Base-by-base conservation (phyloP, 2,888 invertebrate species). In the Lypha dubia region DNA sequence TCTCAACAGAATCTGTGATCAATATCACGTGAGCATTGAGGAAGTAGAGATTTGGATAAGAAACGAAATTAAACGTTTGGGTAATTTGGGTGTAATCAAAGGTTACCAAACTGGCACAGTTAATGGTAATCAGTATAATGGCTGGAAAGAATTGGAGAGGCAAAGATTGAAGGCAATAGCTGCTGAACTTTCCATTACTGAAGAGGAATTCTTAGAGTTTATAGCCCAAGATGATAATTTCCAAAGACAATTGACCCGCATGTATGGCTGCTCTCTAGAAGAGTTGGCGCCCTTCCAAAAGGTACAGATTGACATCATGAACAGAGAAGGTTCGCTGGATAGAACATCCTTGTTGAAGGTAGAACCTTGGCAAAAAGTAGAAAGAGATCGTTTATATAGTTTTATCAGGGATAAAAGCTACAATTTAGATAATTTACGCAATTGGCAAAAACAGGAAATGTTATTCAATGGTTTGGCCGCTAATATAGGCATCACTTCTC, bases 311-410 rank as follows among this genome's bases (percentile, higher is more conserved):
- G 82, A 60, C 15, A 82, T 83, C 0, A 88, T 91, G 88, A 86
- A 85, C 4, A 86, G 86, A 6, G 89, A 90, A 11, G 88, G 89
- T 11, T 77, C 89, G 9, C 79, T 92, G 1, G 91, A 92, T 56
- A 86, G 87, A 6, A 89, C 88, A 1, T 79, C 67, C 0, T 83
- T 92, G 20, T 88, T 90, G 0, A 71, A 77, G 0, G 83, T 91
- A 0, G 87, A 88, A 67, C 56, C 76, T 0, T 92, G 92, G 92
- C 90, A 92, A 81, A 88, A 88, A 46, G 87, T 85, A 24, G 91
- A 91, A 83, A 89, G 91, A 3, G 91, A 91, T 87, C 91, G 91
- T 4, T 86, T 92, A 0, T 92, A 91, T 79, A 88, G 87, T 3
- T 87, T 92, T 32, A 91, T 92, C 22, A 88, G 88, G 51, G 89